Percentiles rank a stretch among this genome's conserved stretches.
Evolutionary conservation across 30 jellyfish, hydroid and myxozoan genomes (phyloP).

Genomic region (Phacellophora camtschatica): DNA sequence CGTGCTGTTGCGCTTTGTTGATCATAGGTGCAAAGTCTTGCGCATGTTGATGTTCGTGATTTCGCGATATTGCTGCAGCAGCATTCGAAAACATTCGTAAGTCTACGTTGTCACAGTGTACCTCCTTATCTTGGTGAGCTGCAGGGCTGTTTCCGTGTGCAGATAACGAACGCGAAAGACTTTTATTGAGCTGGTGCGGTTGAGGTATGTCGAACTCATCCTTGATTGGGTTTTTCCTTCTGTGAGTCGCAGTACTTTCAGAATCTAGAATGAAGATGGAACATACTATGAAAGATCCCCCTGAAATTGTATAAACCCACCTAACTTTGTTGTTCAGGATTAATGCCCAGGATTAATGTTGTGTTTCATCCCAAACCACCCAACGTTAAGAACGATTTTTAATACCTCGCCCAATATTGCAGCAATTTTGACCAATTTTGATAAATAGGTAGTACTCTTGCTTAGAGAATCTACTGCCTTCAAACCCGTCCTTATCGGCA

Average conservation of each 20-base stretch:
- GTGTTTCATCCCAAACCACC: too few relatives aligned
- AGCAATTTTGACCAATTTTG: too few relatives aligned
- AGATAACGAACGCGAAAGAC: not conserved
- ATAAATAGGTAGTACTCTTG: too few relatives aligned
- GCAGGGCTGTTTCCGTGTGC: not conserved
- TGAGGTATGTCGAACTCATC: constrained; percentile 1
- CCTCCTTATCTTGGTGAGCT: not conserved
- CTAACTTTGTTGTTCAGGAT: too few relatives aligned
- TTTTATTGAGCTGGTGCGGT: not conserved
- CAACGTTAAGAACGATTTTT: too few relatives aligned
- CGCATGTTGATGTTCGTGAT: not conserved
- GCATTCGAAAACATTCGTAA: constrained; percentile 13
- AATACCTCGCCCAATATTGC: too few relatives aligned
- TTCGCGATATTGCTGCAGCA: constrained; percentile 13
- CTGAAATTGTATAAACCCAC: too few relatives aligned
- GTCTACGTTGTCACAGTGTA: constrained; percentile 22
- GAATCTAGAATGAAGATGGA: not conserved
- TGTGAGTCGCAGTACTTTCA: not conserved
- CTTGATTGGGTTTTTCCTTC: not conserved
- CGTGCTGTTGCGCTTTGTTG: not conserved
- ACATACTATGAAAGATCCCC: too few relatives aligned
- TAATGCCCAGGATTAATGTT: not conserved
- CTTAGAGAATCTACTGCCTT: too few relatives aligned
- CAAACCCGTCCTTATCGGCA: too few relatives aligned
- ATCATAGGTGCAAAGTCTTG: not conserved